A percentile compares a stretch with the other conserved stretches of the same genome.
These are phyloP conservation scores for Sinohyriopsis cumingii DNA, from an alignment of 2,888 invertebrate species.

Conservation along the genomic window DNA sequence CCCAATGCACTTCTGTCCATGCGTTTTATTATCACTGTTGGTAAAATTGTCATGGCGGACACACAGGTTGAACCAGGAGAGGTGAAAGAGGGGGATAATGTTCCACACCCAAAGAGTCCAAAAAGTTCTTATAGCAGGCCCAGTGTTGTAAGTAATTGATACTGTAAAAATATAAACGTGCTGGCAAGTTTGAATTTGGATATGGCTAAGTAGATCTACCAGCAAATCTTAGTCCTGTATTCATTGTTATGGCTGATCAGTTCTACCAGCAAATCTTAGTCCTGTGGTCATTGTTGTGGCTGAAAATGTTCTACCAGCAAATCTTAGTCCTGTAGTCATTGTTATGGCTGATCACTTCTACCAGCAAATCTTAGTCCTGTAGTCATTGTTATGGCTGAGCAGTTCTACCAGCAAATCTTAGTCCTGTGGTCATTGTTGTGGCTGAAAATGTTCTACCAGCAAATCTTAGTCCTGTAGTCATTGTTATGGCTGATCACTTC, in stretches of 20 bases:
- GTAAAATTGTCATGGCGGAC: conserved; percentile 68
- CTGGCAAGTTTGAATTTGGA: no score
- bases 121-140: conserved; percentile 48
- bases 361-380: neutral
- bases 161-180: no score
- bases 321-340: no score
- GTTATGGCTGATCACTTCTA: no score
- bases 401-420: no score
- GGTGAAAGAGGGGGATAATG: conserved; percentile 59
- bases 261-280: conserved; percentile 17
- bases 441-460: conserved; percentile 2
- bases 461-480: conserved; percentile 1
- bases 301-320: no score
- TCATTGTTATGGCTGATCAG: conserved; percentile 26
- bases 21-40: conserved; percentile 69
- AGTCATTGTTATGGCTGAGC: conserved; percentile 1
- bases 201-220: conserved; percentile 2
- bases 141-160: conserved; percentile 35
- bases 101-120: conserved; percentile 18
- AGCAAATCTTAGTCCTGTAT: neutral
- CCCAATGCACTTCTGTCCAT: conserved; percentile 69
- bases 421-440: neutral
- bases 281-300: neutral
- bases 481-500: conserved; percentile 28
- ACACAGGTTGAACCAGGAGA: conserved; percentile 60